These are phyloP conservation scores for Pantherophis alleghaniensis DNA, from an alignment of 2,797 vertebrate genomes.

Conservation along the genomic window DNA sequence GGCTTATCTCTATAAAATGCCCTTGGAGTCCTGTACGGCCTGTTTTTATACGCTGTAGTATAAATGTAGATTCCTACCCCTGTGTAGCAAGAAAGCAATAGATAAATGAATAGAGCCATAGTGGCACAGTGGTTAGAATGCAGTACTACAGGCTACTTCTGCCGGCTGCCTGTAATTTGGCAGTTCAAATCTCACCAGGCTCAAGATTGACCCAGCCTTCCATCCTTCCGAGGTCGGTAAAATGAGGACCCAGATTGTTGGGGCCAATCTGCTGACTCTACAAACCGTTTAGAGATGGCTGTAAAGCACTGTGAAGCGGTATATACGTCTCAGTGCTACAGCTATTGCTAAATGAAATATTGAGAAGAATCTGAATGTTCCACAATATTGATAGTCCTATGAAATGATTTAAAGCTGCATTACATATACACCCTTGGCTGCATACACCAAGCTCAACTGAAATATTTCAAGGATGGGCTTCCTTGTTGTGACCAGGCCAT, in stretches of 20 bases:
- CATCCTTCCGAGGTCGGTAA: too few species aligned
- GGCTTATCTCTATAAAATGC: neutral
- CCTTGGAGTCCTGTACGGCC: neutral
- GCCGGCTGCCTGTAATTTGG: too few species aligned
- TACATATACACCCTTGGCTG: neutral
- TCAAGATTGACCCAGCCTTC: too few species aligned
- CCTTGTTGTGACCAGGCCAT: neutral
- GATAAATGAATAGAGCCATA: neutral
- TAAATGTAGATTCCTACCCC: neutral
- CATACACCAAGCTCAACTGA: neutral
- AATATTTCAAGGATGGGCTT: neutral
- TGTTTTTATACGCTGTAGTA: neutral
- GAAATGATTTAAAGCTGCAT: neutral
- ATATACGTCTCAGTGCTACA: too few species aligned
- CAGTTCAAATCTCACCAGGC: too few species aligned
- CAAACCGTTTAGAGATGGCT: too few species aligned
- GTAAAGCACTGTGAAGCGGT: too few species aligned
- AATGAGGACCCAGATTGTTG: too few species aligned
- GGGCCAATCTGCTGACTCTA: too few species aligned
- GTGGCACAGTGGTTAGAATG: too few species aligned
- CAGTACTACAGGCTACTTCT: too few species aligned
- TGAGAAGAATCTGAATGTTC: neutral
- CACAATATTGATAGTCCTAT: conserved; percentile 13
- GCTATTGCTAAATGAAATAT: neutral
- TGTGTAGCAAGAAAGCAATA: neutral